Percentiles rank a stretch among this genome's conserved stretches.
Conservation (phyloP, 1,140 invertebrate species). For the Acyrthosiphon pisum region DNA sequence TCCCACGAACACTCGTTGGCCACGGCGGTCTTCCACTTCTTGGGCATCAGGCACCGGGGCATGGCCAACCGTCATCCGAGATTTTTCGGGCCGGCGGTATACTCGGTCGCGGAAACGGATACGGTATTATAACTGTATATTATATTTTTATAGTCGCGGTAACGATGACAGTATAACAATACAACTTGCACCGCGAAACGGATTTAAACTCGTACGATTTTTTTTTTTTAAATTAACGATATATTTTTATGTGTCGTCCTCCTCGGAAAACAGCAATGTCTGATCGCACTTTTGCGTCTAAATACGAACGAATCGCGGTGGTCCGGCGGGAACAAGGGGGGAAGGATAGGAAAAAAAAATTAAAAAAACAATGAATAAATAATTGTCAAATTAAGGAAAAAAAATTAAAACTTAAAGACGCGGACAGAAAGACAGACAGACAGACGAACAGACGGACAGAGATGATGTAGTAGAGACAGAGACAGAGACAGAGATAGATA, state of each 20-base stretch:
- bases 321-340: not conserved
- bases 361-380: not conserved
- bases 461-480: not conserved
- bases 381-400: not conserved
- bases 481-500: constrained; percentile 15
- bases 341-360: not conserved
- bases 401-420: not conserved
- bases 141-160: not conserved
- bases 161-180: not conserved
- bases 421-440: not conserved
- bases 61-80: constrained; percentile 58
- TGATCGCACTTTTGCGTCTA: not conserved
- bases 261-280: not conserved
- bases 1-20: constrained; percentile 69
- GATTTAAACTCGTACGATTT: not conserved
- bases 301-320: not conserved
- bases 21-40: constrained; percentile 87
- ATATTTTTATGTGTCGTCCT: not conserved
- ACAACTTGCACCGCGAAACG: not conserved
- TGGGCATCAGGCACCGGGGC: constrained; percentile 73
- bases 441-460: not conserved
- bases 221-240: not conserved
- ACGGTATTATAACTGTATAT: not conserved
- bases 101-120: not conserved
- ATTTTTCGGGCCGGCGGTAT: not conserved